phyloP scores from a whole-genome alignment of 2,113 vertebrate genomes.

The Hyperopisus bebe region DNA sequence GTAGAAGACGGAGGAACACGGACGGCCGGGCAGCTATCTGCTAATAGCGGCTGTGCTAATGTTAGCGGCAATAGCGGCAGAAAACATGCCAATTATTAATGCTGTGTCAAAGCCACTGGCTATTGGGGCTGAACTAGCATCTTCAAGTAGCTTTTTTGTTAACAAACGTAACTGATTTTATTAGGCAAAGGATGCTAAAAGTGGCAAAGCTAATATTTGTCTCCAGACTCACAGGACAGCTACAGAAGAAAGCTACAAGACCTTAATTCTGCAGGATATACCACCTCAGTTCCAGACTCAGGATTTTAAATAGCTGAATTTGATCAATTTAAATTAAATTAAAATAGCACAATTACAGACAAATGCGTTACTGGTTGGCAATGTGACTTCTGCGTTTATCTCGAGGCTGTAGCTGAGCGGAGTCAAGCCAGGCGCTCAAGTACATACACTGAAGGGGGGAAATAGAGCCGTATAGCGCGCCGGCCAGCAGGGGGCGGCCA shows the following conservation, averaged over 20 bases:
- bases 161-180: neutral
- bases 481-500: slow-evolving; percentile 1
- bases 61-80: neutral
- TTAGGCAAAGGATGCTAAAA: neutral
- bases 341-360: neutral
- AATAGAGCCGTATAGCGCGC: neutral
- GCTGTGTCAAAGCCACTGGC: neutral
- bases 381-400: neutral
- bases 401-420: neutral
- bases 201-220: neutral
- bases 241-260: neutral
- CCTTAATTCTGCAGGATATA: neutral
- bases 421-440: neutral
- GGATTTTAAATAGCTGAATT: neutral
- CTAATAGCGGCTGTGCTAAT: neutral
- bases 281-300: neutral
- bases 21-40: neutral
- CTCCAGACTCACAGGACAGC: neutral
- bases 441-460: neutral
- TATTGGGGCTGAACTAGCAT: neutral
- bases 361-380: neutral
- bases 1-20: neutral
- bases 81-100: neutral
- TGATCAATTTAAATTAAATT: neutral
- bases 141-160: neutral